phyloP scores from a whole-genome alignment of 2,113 vertebrate species.

The Dermatemys mawii region DNA sequence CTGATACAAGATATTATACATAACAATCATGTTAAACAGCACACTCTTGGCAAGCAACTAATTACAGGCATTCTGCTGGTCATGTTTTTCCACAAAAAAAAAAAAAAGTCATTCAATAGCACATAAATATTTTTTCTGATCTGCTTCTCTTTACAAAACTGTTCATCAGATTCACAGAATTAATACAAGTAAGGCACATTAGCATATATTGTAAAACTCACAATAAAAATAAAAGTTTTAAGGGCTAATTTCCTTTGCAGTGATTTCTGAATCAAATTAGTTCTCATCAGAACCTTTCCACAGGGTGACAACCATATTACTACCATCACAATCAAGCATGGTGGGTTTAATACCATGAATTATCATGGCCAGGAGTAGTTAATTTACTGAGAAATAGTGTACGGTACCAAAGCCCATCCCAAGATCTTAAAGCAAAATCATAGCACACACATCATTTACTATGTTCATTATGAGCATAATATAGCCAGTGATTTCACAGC shows the following conservation, averaged over 20 bases:
- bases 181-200: slow-evolving; percentile 83
- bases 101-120: slow-evolving; percentile 77
- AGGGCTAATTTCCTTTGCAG: slow-evolving; percentile 63
- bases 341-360: slow-evolving; percentile 39
- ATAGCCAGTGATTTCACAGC: slow-evolving; percentile 17
- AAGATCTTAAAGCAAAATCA: slow-evolving; percentile 22
- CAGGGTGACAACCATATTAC: background rate
- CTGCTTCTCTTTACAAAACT: slow-evolving; percentile 80
- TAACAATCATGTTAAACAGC: slow-evolving; percentile 76
- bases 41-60: slow-evolving; percentile 77
- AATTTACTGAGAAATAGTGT: slow-evolving; percentile 19
- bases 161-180: slow-evolving; percentile 79
- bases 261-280: slow-evolving; percentile 33
- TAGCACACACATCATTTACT: background rate
- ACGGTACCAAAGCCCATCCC: slow-evolving; percentile 15
- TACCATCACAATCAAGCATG: background rate
- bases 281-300: slow-evolving; percentile 28
- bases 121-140: slow-evolving; percentile 80
- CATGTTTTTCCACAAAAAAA: slow-evolving; percentile 76
- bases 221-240: slow-evolving; percentile 71
- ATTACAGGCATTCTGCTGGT: slow-evolving; percentile 81
- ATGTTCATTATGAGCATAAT: slow-evolving; percentile 26
- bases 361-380: slow-evolving; percentile 29
- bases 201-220: slow-evolving; percentile 80
- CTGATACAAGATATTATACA: slow-evolving; percentile 77